Conservation (phyloP, 2,888 invertebrate genomes). For the Monoplex corrugatus region DNA sequence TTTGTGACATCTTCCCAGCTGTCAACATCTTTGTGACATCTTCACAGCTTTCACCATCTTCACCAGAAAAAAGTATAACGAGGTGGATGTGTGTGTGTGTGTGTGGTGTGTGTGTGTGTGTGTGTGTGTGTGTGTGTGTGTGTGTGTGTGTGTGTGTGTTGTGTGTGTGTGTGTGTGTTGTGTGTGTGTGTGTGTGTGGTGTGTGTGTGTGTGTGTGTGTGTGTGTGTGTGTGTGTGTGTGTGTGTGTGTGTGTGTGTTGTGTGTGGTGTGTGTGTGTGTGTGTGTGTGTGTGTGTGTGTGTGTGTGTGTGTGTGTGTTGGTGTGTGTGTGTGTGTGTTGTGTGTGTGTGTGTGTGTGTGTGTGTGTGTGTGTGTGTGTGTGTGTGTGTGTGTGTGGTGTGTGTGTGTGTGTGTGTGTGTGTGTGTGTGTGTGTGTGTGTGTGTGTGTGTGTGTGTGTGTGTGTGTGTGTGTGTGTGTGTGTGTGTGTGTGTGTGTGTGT, state of each 20-base stretch:
- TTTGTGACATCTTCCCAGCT: too few species aligned
- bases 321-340: slow-evolving; percentile 8
- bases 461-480: not conserved
- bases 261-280: not conserved
- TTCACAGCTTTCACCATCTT: too few species aligned
- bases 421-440: not conserved
- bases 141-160: not conserved
- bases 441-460: not conserved
- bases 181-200: too few species aligned
- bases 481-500: too few species aligned
- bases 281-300: not conserved
- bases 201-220: not conserved
- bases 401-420: not conserved
- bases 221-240: not conserved
- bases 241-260: not conserved
- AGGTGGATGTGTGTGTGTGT: too few species aligned
- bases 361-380: not conserved
- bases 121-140: not conserved
- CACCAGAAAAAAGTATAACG: too few species aligned
- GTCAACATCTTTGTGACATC: too few species aligned
- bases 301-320: not conserved
- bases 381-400: not conserved
- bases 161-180: too few species aligned
- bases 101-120: too few species aligned
- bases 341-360: slow-evolving; percentile 5